Conservation (phyloP, 2,113 vertebrate genomes). For the Macaca fascicularis region T2T-MFA8v1.1 NC_088379.1:47585501-47586000, state of each 20-base stretch:
- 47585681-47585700: background rate
- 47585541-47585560: background rate
- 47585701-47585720: background rate
- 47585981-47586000: background rate
- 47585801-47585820: background rate
- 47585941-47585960: background rate
- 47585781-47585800: background rate
- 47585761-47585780: background rate
- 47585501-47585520: background rate
- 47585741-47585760: background rate
- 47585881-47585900: background rate
- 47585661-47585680: background rate
- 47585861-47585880: background rate
- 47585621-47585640: background rate
- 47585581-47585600: background rate
- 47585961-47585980: background rate
- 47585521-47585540: background rate
- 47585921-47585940: background rate
- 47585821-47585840: background rate
- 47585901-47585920: background rate
- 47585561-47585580: background rate
- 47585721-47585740: background rate
- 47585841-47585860: background rate
- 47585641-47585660: background rate
- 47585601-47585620: slow-evolving; percentile 10